A percentile compares a stretch with the other conserved stretches of the same genome.
These are phyloP conservation scores for Adelosebastes latens DNA, from an alignment of 2,797 vertebrate genomes.

Conservation along the genomic window DNA sequence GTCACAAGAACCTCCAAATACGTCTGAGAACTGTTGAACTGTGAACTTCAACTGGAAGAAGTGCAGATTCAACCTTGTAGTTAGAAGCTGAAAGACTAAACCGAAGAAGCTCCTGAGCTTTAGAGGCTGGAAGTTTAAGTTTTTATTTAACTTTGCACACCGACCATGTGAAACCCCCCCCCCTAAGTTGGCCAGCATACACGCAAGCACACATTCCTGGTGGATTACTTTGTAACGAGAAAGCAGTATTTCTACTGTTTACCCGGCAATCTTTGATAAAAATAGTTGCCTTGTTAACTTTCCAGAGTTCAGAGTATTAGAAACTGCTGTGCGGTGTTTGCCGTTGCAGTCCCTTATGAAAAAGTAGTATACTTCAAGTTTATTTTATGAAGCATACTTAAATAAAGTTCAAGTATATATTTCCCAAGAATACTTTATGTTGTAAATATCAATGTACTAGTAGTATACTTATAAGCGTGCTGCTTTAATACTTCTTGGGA, in stretches of 20 bases:
- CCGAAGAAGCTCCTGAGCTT: not conserved
- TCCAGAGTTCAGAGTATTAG: not conserved
- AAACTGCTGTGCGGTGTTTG: too few relatives aligned
- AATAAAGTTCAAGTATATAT: too few relatives aligned
- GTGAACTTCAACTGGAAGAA: not conserved
- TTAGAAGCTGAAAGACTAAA: not conserved
- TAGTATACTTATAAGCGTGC: too few relatives aligned
- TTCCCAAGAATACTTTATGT: too few relatives aligned
- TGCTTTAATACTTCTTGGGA: too few relatives aligned
- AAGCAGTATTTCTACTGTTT: not conserved
- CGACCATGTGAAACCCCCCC: not conserved
- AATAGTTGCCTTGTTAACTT: not conserved
- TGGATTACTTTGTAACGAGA: not conserved
- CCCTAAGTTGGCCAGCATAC: too few relatives aligned
- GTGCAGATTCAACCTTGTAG: not conserved
- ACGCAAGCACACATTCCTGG: not conserved
- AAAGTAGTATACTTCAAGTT: too few relatives aligned
- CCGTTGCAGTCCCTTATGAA: not conserved
- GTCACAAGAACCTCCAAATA: not conserved
- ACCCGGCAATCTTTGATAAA: too few relatives aligned
- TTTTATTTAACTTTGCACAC: not conserved
- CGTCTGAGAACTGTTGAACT: not conserved
- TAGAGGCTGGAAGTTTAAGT: not conserved
- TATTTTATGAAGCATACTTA: too few relatives aligned
- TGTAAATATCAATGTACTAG: too few relatives aligned